These are phyloP conservation scores for Peromyscus maniculatus DNA, from an alignment of 2,113 vertebrate species.

Conservation along the genomic window DNA sequence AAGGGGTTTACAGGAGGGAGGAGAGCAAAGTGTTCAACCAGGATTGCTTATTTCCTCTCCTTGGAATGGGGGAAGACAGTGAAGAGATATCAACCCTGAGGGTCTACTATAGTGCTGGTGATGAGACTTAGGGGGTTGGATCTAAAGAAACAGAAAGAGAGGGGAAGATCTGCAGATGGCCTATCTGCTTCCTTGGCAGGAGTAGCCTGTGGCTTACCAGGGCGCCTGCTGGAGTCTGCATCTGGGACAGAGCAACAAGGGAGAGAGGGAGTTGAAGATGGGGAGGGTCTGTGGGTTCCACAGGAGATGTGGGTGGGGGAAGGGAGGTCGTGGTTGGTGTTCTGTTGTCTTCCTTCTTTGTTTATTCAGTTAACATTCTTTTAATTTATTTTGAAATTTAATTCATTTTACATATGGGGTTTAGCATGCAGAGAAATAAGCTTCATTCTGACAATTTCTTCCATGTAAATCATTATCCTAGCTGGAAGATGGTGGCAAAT, in stretches of 20 bases:
- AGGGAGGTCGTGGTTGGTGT: not conserved
- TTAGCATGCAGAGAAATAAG: not conserved
- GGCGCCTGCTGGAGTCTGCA: not conserved
- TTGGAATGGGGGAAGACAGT: not conserved
- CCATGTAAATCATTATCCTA: not conserved
- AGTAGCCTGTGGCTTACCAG: not conserved
- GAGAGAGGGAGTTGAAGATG: not conserved
- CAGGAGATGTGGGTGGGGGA: not conserved
- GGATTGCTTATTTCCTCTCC: not conserved
- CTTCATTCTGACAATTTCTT: not conserved
- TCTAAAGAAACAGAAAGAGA: not conserved
- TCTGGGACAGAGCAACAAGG: not conserved
- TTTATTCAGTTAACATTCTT: not conserved
- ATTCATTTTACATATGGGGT: not conserved
- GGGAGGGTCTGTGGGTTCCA: not conserved
- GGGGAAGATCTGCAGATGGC: not conserved
- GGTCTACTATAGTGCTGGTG: not conserved
- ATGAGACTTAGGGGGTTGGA: not conserved
- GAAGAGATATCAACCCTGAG: not conserved
- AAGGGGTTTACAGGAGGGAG: not conserved
- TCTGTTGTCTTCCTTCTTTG: not conserved
- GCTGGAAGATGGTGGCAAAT: not conserved
- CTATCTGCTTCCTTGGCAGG: not conserved
- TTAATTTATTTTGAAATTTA: not conserved
- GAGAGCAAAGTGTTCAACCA: not conserved